phyloP scores from a whole-genome alignment of 2,797 vertebrate species.

The Kryptolebias ocellatus region DNA sequence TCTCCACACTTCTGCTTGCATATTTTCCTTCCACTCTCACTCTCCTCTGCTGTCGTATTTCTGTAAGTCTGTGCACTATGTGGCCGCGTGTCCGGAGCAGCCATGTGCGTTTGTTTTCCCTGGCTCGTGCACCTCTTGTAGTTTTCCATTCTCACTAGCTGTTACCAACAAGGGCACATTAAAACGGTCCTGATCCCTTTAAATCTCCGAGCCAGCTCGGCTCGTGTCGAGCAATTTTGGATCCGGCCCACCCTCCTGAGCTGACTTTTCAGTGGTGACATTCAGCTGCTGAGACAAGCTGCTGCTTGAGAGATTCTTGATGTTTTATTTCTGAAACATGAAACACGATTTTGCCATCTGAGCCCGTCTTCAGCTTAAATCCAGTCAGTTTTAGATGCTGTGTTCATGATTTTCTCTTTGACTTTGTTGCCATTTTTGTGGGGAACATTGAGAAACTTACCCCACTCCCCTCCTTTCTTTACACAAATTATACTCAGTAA shows the following conservation, averaged over 20 bases:
- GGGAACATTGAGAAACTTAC: no score
- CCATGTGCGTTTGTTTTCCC: conserved; percentile 13
- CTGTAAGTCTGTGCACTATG: conserved; percentile 47
- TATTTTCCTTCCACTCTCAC: conserved; percentile 43
- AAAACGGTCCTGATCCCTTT: conserved; percentile 18
- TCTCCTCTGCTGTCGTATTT: conserved; percentile 21
- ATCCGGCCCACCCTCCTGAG: conserved; percentile 11
- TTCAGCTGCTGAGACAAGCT: background rate
- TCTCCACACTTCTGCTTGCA: conserved; percentile 43
- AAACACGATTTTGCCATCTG: background rate
- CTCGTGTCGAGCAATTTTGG: conserved; percentile 23
- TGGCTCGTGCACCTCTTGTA: conserved; percentile 50
- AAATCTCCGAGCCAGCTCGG: conserved; percentile 30
- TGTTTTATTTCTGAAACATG: background rate
- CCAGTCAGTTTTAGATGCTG: background rate
- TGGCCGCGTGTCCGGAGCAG: conserved; percentile 30
- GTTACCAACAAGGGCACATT: conserved; percentile 22
- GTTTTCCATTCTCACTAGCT: conserved; percentile 73
- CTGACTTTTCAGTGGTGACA: conserved; percentile 1
- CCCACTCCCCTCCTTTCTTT: background rate
- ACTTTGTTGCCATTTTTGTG: no score
- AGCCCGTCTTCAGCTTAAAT: background rate
- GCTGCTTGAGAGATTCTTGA: background rate
- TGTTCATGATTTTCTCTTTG: no score
- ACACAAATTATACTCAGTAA: background rate